phyloP scores from a whole-genome alignment of 2,113 vertebrate species.

The Agapornis roseicollis region DNA sequence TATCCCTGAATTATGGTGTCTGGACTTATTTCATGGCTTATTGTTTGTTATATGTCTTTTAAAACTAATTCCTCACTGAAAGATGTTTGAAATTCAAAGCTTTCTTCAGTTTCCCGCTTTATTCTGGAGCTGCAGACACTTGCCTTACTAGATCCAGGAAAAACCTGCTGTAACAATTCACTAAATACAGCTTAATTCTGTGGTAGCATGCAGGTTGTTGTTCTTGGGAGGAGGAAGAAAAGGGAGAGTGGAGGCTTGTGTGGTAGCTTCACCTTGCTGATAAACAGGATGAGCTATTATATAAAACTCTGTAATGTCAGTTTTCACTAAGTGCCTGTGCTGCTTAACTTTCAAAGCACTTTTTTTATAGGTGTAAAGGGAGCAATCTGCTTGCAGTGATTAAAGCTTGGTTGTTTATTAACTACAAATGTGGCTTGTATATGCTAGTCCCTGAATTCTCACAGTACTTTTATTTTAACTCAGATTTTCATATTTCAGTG shows the following conservation, averaged over 20 bases:
- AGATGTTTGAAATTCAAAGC: conserved; percentile 76
- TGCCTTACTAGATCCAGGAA: conserved; percentile 38
- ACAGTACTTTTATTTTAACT: neutral
- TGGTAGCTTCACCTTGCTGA: neutral
- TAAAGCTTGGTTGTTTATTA: conserved; percentile 21
- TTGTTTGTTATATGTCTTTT: conserved; percentile 72
- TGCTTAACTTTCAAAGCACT: neutral
- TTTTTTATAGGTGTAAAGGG: neutral
- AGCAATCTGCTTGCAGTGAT: neutral
- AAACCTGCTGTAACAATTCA: conserved; percentile 21
- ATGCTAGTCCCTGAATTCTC: neutral
- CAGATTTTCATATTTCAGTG: neutral
- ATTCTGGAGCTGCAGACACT: conserved; percentile 68
- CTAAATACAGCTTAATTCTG: conserved; percentile 1
- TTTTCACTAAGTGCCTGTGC: neutral
- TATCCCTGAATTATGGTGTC: conserved; percentile 70
- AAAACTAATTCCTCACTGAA: conserved; percentile 78
- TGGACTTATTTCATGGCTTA: conserved; percentile 67
- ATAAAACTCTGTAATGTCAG: neutral
- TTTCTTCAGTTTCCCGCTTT: conserved; percentile 19
- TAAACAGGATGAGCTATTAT: neutral
- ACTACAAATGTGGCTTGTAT: neutral
- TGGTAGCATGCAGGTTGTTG: neutral
- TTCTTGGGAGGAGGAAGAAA: neutral
- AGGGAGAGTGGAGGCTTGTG: neutral